These are phyloP conservation scores for Kryphioiulus occultus DNA, from an alignment of 2,888 invertebrate species.

Conservation along the genomic window DNA sequence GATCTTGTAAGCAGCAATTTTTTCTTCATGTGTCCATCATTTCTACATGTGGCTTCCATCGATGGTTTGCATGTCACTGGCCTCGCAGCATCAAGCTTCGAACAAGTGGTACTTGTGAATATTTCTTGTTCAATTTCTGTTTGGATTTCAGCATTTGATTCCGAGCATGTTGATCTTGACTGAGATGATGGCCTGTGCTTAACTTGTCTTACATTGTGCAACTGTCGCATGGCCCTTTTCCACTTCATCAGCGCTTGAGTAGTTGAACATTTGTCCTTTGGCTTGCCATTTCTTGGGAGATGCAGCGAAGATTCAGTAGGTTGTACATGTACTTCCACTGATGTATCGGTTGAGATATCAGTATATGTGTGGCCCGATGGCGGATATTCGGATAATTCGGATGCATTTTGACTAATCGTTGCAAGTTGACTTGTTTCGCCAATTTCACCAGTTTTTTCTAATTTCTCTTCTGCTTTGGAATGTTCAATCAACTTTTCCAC, in stretches of 20 bases:
- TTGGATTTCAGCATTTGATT: not conserved
- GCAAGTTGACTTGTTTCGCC: not conserved
- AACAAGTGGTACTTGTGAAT: not conserved
- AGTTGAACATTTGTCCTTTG: not conserved
- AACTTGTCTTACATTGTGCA: not conserved
- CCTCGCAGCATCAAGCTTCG: not conserved
- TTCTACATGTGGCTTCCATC: not conserved
- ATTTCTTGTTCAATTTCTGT: not conserved
- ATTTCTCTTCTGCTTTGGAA: not conserved
- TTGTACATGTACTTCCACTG: not conserved
- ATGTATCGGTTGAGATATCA: not conserved
- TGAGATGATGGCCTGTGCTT: not conserved
- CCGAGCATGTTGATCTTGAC: not conserved
- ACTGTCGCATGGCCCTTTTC: conserved; percentile 4
- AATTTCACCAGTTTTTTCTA: not conserved
- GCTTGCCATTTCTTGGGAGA: not conserved
- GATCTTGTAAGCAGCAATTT: not conserved
- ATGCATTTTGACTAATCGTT: not conserved
- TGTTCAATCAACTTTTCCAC: not conserved
- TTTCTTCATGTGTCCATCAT: not conserved
- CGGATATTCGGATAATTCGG: not conserved
- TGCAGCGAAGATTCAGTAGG: not conserved
- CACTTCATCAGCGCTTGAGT: not conserved
- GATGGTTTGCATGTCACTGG: not conserved
- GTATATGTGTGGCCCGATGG: not conserved